phyloP scores from a whole-genome alignment of 2,888 invertebrate genomes.

The Cantharis nigra region DNA sequence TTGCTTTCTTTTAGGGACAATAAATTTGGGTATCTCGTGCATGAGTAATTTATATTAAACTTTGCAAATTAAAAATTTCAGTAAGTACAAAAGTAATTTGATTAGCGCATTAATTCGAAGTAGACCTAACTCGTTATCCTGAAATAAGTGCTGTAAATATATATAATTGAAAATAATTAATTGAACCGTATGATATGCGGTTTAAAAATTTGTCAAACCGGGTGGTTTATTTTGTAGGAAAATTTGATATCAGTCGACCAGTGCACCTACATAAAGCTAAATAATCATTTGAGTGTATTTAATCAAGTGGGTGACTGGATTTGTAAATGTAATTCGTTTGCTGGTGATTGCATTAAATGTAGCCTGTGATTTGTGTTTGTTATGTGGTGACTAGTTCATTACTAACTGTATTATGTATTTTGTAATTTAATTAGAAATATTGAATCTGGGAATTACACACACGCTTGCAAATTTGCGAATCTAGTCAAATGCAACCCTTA shows the following conservation, averaged over 20 bases:
- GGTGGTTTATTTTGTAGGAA: slow-evolving; percentile 42
- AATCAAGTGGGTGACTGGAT: slow-evolving; percentile 40
- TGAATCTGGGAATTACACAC: slow-evolving; percentile 7
- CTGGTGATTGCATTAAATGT: slow-evolving; percentile 42
- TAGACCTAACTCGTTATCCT: neutral
- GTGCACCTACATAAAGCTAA: neutral
- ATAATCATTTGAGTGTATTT: slow-evolving; percentile 13
- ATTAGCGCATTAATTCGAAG: neutral
- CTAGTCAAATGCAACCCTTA: neutral
- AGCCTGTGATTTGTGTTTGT: slow-evolving; percentile 42
- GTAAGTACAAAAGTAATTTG: neutral
- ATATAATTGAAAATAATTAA: neutral
- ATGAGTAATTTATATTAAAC: neutral
- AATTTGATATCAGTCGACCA: slow-evolving; percentile 33
- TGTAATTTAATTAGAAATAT: slow-evolving; percentile 31
- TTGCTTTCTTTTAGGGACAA: neutral
- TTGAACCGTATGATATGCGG: slow-evolving; percentile 10
- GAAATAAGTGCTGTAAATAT: neutral
- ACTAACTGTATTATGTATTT: slow-evolving; percentile 34
- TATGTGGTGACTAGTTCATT: slow-evolving; percentile 39
- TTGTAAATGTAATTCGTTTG: slow-evolving; percentile 40
- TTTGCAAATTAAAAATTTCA: neutral
- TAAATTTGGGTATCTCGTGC: neutral
- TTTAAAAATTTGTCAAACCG: slow-evolving; percentile 34
- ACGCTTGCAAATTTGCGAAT: neutral